Evolutionary conservation across 2,888 invertebrate genomes (phyloP).

Genomic region (Alloplasta piceator): DNA sequence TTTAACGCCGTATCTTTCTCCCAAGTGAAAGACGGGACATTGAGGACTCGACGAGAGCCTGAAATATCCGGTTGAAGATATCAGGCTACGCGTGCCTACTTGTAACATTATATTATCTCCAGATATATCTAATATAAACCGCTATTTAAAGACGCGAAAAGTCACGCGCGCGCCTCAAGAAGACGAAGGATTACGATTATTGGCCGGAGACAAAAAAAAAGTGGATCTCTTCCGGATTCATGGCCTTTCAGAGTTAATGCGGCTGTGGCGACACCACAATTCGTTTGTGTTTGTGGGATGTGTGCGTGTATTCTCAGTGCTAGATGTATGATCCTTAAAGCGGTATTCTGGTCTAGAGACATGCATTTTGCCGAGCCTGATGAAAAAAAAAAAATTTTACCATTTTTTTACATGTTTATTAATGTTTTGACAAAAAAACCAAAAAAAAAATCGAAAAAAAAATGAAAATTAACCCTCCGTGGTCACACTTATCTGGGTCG

Average conservation of each 20-base stretch:
- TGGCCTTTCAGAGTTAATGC: background rate
- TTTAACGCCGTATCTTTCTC: conserved; percentile 42
- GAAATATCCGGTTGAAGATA: conserved; percentile 53
- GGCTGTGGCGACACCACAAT: background rate
- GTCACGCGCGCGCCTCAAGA: background rate
- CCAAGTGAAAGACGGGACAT: conserved; percentile 10
- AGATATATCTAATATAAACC: background rate
- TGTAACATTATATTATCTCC: background rate
- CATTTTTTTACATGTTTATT: no score
- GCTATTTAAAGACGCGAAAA: conserved; percentile 28
- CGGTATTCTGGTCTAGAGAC: no score
- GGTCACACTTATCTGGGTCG: no score
- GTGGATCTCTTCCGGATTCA: conserved; percentile 56
- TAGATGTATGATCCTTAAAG: no score
- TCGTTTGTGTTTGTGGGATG: no score
- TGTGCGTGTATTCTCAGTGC: no score
- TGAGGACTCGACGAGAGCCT: conserved; percentile 35
- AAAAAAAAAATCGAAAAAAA: no score
- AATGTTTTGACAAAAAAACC: no score
- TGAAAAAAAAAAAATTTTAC: no score
- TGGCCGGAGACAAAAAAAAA: conserved; percentile 38
- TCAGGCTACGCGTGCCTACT: conserved; percentile 20
- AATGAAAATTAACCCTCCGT: no score
- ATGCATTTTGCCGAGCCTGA: no score
- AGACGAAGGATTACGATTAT: conserved; percentile 53